Percentiles rank a stretch among this genome's conserved stretches.
phyloP scores from a whole-genome alignment of 1,140 invertebrate species.

The Diorhabda carinulata region DNA sequence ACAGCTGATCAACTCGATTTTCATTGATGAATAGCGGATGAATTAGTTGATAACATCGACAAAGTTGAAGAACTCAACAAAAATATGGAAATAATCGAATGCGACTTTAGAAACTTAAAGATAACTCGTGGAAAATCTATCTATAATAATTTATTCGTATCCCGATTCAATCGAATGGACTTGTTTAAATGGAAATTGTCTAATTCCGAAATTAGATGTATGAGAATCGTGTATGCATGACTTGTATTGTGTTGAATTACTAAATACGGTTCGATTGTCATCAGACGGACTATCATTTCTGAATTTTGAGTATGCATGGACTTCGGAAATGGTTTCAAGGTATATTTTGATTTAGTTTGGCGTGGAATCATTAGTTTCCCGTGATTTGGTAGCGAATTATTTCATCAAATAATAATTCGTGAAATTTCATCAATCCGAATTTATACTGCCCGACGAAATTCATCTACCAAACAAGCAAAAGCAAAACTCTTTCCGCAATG shows the following conservation, averaged over 20 bases:
- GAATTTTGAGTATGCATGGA: conserved; percentile 12
- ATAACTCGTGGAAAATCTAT: conserved; percentile 10
- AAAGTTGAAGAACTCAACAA: background rate
- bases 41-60: background rate
- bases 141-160: conserved; percentile 15
- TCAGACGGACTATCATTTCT: conserved; percentile 8
- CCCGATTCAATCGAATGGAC: conserved; percentile 34
- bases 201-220: conserved; percentile 30
- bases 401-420: no score
- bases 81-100: background rate
- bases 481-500: no score
- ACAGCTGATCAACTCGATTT: no score
- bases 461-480: no score
- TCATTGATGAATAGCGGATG: no score
- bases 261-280: conserved; percentile 16
- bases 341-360: conserved; percentile 3
- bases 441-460: no score
- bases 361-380: no score
- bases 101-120: background rate
- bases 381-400: no score
- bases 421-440: no score
- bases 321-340: conserved; percentile 5
- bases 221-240: conserved; percentile 17
- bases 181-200: conserved; percentile 32
- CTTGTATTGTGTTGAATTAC: conserved; percentile 15